phyloP scores from a whole-genome alignment of 2,113 vertebrate species.

The Eudyptes chrysolophus region DNA sequence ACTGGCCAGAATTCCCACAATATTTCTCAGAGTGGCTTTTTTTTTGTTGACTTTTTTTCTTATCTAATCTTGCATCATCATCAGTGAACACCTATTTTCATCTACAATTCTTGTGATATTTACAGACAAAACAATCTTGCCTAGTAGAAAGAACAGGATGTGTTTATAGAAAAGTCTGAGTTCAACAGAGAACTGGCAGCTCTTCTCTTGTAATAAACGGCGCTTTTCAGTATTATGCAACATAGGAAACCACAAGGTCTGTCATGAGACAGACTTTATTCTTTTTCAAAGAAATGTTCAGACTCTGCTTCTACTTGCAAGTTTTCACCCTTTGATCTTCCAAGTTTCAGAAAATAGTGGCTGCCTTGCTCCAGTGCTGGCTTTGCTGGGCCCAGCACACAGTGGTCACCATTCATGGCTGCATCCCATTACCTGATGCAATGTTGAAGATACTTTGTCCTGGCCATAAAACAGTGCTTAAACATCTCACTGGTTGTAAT shows the following conservation, averaged over 20 bases:
- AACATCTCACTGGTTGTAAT: background rate
- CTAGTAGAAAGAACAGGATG: background rate
- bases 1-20: background rate
- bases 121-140: conserved; percentile 13
- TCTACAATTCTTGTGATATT: background rate
- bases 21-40: background rate
- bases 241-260: background rate
- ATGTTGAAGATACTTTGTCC: background rate
- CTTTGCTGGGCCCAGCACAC: background rate
- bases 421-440: background rate
- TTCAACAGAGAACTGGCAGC: background rate
- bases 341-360: background rate
- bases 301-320: background rate
- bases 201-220: background rate
- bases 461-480: background rate
- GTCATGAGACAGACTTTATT: background rate
- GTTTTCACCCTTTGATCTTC: background rate
- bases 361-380: accelerated
- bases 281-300: background rate
- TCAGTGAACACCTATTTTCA: background rate
- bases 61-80: background rate
- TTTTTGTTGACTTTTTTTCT: background rate
- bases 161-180: background rate
- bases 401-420: background rate
- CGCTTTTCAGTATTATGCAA: background rate